Base-by-base conservation (phyloP, 2,888 invertebrate genomes). In the Chymomyza amoena region DNA sequence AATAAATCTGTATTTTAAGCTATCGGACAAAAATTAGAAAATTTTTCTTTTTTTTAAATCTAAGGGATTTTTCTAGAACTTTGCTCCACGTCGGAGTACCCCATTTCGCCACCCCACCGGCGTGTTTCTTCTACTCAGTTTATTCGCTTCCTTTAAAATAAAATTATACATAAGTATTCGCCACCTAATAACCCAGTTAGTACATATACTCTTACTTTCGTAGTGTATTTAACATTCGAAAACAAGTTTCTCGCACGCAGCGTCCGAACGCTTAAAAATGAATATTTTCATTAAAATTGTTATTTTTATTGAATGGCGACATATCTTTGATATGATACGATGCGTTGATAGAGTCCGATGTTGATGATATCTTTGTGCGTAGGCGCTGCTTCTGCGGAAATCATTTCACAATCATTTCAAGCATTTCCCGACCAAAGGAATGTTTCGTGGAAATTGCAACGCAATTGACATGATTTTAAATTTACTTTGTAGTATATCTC, bases 291-390 rank as follows among this genome's bases (percentile, higher is more conserved):
- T 80, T 80, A 85, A 87, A 87, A 77, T 75, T 80, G 18, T 62
- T 66, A 82, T 84, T 75, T 84, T 84, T 87, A 84, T 84, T 87
- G 83, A 83, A 87, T 74, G 75, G 64, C 77, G 87, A 87, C 83
- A 80, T 68, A 70, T 75, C 75, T 77, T 62, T 82, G 83, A 84
- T 81, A 84, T 76, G 78, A 85, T 78, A 77, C 65, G 71, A 57
- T 69, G 66, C 64, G 76, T 68, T 64, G 69, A 76, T 72, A 72
- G n/a, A n/a, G 75, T 75, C 75, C 25, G 62, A 69, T 67, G 68
- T 68, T 25, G n/a, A n/a, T n/a, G 75, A 78, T 78, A 73, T 74
- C 57, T 25, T 57, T 57, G 79, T 75, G 77, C 63, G 65, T 68
- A 67, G 51, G 51, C 16, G 52, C 2, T 25, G 25, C 59, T 66